Base-by-base conservation (phyloP, 2,113 vertebrate species). In the Oreochromis tanganicae region DNA sequence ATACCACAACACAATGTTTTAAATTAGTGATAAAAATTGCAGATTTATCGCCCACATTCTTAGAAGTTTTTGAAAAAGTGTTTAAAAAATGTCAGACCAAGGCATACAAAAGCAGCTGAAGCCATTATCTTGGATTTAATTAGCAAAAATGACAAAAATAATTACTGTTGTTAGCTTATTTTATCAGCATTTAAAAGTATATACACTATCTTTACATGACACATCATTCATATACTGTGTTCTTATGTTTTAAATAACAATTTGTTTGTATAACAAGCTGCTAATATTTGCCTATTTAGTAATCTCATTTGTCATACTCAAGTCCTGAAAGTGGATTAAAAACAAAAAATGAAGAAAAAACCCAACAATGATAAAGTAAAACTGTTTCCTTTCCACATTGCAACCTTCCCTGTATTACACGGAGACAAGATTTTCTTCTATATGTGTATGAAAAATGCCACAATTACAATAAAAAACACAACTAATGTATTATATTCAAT, bases 1-100 rank as follows among this genome's bases (percentile, higher is more conserved):
- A 98, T 97, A 80, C 95, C 96, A 83, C 97, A 97, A 63, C 97
- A 98, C 97, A 98, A 71, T 43, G 19, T 41, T 71, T 43, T 71
- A 9, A 14, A 71, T 71, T 43, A 41, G 4, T 71, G 8, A 46
- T 46, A 61, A 21, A 11, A 41, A 61, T 5, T 21, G 19, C 13
- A 73, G 38, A 46, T 73, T 6, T 46, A 27, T 16, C 8, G 2
- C 10, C 38, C 8, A 43, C 4, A 73, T 27, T 17, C 7, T 24
- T 46, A 27, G 68, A 16, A 6, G 38, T 46, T 73, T 71, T 46
- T 73, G 3, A 46, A 73, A 73, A 43, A 14, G 38, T 46, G 7
- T 73, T 73, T 46, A n/a, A 24, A 24, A 43, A 24, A 43, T 71
- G 13, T 46, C 68, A 73, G 38, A 73, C 3, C 6, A 1, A 46